Evolutionary conservation across 2,113 vertebrate genomes (phyloP).

Genomic region (Panurus biarmicus): DNA sequence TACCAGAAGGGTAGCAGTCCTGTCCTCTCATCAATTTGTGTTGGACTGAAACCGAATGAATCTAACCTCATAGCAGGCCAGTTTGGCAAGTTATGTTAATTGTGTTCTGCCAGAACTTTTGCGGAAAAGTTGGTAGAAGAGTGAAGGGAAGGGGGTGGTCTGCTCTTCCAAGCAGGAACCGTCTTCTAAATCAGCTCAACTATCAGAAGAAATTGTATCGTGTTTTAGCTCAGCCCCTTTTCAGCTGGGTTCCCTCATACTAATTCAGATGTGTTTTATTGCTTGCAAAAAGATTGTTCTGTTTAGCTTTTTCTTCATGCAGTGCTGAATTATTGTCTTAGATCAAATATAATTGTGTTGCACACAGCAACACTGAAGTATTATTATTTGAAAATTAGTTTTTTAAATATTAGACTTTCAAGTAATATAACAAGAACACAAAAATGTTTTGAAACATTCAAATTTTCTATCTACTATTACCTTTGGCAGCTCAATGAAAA

Average conservation of each 20-base stretch:
- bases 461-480: neutral
- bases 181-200: neutral
- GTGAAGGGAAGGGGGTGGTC: neutral
- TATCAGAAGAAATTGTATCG: neutral
- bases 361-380: neutral
- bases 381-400: neutral
- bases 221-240: neutral
- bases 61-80: neutral
- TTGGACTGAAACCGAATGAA: neutral
- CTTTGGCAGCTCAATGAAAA: constrained; percentile 33
- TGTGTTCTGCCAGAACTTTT: neutral
- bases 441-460: neutral
- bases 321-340: neutral
- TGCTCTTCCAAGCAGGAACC: neutral
- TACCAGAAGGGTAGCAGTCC: neutral
- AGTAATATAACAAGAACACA: neutral
- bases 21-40: neutral
- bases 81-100: neutral
- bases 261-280: neutral
- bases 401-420: neutral
- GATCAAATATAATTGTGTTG: neutral
- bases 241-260: neutral
- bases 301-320: neutral
- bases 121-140: neutral
- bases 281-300: neutral